These are phyloP conservation scores for Patagioenas fasciata DNA, from an alignment of 2,113 vertebrate species.

Conservation along the genomic window DNA sequence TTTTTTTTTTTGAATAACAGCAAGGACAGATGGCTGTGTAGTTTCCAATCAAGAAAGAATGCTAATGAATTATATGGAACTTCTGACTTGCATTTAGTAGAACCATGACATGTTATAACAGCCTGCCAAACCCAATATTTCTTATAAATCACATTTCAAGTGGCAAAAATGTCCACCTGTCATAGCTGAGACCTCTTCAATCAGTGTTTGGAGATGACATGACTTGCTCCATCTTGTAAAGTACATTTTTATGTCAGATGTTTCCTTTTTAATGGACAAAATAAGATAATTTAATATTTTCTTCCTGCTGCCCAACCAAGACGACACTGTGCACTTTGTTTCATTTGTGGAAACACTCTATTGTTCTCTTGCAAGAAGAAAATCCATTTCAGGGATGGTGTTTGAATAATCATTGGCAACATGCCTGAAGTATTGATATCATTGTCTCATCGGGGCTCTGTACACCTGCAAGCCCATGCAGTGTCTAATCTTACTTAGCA, in stretches of 20 bases:
- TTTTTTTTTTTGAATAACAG: neutral
- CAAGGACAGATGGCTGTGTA: neutral
- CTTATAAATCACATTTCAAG: conserved; percentile 12
- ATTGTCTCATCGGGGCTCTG: neutral
- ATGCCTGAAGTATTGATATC: neutral
- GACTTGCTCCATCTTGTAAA: neutral
- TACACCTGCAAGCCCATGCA: neutral
- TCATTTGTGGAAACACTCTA: neutral
- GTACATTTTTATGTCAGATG: neutral
- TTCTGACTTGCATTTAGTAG: neutral
- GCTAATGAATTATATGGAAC: neutral
- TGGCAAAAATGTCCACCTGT: neutral
- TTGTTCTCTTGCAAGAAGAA: neutral
- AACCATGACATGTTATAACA: neutral
- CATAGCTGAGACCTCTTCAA: neutral
- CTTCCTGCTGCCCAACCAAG: neutral
- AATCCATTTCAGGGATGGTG: neutral
- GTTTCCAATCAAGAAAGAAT: conserved; percentile 24
- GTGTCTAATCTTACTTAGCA: neutral
- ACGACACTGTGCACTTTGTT: neutral
- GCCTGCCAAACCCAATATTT: neutral
- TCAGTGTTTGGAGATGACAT: neutral
- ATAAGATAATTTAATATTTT: neutral
- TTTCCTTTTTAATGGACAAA: neutral
- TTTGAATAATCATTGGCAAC: neutral